Conservation (phyloP, 2,113 vertebrate species). For the Addax nasomaculatus region DNA sequence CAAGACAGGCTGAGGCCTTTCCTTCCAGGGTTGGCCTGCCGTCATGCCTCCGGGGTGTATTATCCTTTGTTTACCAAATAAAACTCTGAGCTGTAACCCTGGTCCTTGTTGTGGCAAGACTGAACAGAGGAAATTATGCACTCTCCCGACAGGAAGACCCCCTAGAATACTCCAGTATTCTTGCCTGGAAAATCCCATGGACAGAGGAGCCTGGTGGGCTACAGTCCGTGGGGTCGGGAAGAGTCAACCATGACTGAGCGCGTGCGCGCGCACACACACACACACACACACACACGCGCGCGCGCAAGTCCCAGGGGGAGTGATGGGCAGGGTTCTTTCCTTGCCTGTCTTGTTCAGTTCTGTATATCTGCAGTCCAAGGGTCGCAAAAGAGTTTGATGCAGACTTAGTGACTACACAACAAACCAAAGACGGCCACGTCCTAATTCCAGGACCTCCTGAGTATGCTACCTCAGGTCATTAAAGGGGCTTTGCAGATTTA, state of each 20-base stretch:
- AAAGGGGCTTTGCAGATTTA: not conserved
- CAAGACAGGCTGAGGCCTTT: not conserved
- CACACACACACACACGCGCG: not conserved
- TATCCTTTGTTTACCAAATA: not conserved
- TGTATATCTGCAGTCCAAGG: not conserved
- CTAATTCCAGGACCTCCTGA: not conserved
- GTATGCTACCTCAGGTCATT: not conserved
- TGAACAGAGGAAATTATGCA: not conserved
- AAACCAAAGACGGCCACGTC: not conserved
- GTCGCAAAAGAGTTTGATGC: not conserved
- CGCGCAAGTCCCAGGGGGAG: not conserved
- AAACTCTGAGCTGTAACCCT: not conserved
- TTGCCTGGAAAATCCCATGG: not conserved
- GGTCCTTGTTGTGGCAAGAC: not conserved
- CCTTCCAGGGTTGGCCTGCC: not conserved
- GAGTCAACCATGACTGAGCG: not conserved
- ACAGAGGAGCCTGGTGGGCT: not conserved
- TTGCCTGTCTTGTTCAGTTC: not conserved
- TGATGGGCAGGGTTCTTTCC: not conserved
- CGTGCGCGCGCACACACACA: rapidly evolving
- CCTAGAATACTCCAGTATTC: not conserved
- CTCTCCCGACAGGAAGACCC: not conserved
- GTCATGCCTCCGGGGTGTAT: not conserved
- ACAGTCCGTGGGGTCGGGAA: not conserved
- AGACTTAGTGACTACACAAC: not conserved